Evolutionary conservation across 2,888 invertebrate species (phyloP), one percentile per base, ranked within the genome.

Genomic region (Megaustenia siamemsis): DNA sequence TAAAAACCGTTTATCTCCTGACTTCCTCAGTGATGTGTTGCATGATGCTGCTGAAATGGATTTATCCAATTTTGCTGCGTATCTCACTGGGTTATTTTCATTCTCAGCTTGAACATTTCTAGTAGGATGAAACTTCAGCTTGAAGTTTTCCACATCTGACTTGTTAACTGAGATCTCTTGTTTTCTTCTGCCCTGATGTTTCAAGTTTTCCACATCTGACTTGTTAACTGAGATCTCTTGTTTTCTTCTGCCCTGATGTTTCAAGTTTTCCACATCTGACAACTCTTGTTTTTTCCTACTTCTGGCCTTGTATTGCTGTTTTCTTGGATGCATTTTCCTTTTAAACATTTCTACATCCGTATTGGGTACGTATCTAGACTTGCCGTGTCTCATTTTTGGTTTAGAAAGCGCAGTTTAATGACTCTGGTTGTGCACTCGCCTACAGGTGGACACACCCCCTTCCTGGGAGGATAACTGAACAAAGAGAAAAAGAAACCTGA

Each of bases 121-220:
- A 38, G 24, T 0, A 28, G 78, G 78, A 28, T 78, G 40, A 63
- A 78, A 81, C 38, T 35, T 81, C 18, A 38, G 40, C 60, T 81
- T 81, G 71, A 81, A 81, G 5, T 71, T 38, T 43, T 81, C 81
- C 24, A 81, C 45, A 71, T 81, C 71, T n/a, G 15, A 53, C 49
- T 53, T 49, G 10, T 40, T 56, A 6, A 81, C 56, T 0, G 71
- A 71, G 5, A 38, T 32, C 53, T 60, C 32, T 40, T 71, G 38
- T 24, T 15, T 24, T 49, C 63, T 81, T 43, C 28, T 38, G 2
- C 12, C 32, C 28, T 45, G 63, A 28, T 28, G 71, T 56, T 82
- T 82, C 56, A 82, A 82, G 32, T 43, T 56, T 71, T 82, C 81
- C 35, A 73, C 81, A 53, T 82, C 81, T n/a, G 56, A 76, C 1